Percentiles rank a stretch among this genome's conserved stretches.
Conservation (phyloP, 2,113 vertebrate genomes). For the Oncorhynchus clarkii region DNA sequence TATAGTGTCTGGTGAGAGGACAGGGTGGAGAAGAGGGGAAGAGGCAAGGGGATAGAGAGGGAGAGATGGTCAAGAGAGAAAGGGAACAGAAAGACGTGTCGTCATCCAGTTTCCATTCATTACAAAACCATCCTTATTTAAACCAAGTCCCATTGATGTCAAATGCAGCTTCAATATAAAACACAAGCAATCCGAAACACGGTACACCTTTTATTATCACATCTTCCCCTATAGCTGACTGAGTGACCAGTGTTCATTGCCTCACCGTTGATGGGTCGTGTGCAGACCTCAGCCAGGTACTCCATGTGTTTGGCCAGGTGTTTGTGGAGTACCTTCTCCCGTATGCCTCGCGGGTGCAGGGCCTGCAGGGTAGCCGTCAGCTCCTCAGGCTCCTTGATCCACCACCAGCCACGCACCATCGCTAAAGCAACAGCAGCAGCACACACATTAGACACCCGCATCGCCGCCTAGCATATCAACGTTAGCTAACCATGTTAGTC, state of each 20-base stretch:
- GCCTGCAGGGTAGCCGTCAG: constrained; percentile 79
- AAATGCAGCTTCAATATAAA: no score
- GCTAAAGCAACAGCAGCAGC: constrained; percentile 63
- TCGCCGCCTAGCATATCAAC: not conserved
- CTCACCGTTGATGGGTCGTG: constrained; percentile 77
- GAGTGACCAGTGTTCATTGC: no score
- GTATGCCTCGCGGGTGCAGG: constrained; percentile 86
- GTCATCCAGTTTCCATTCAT: no score
- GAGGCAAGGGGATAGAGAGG: not conserved
- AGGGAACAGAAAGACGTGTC: not conserved
- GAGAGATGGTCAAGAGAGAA: not conserved
- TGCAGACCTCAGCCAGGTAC: constrained; percentile 85
- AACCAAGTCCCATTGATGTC: no score
- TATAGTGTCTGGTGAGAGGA: constrained; percentile 71
- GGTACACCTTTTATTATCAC: no score
- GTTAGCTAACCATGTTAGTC: no score
- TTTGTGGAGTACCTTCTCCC: constrained; percentile 91
- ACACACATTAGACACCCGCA: not conserved
- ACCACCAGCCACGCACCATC: constrained; percentile 94
- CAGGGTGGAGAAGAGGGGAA: not conserved
- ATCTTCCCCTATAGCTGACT: no score
- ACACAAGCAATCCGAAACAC: no score
- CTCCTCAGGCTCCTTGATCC: constrained; percentile 84
- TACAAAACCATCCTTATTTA: no score
- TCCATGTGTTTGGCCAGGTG: constrained; percentile 93